Base-by-base conservation (phyloP, 2,888 invertebrate genomes). In the Thereva unica region DNA sequence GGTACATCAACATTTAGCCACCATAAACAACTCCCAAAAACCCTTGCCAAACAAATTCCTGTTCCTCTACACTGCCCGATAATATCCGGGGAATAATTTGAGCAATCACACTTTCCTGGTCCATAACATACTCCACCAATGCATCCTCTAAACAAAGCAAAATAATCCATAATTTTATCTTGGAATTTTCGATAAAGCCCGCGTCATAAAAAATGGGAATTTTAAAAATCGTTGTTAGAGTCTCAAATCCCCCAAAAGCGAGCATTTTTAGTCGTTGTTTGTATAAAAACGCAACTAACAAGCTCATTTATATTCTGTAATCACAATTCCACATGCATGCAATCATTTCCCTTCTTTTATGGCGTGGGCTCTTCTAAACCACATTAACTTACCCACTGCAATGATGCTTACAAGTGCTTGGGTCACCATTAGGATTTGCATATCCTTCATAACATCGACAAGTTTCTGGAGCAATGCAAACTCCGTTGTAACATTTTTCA, bases 381-480 rank as follows among this genome's bases (percentile, higher is more conserved):
- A 41, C n/a, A n/a, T n/a, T n/a, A n/a, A n/a, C n/a, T n/a, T 59
- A 59, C 59, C 47, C 45, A 37, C 47, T 45, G 49, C 59, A 59
- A 12, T 45, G 34, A 3, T 47, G 45, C 9, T 10, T 10, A 12
- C 59, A 59, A 6, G 45, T 45, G 9, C 42, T 42, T 5, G 12
- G 23, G 7, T 55, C 55, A 9, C 12, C 45, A 5, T 9, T 45
- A 12, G 37, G 37, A 6, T 59, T 45, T 0, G 74, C 73, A 54
- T 78, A 76, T 0, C 84, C 84, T 8, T 76, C 74, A 52, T 78
- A 75, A 69, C 85, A 85, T 35, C 80, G 5, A 37, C 68, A 68
- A 10, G 57, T 40, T 38, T 65, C 59, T 38, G 35, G 52, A n/a
- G 40, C 7, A 35, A 59, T 37, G 38, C 68, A 68, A 23, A 57